Conservation (phyloP, 2,113 vertebrate species). For the Corythoichthys haematopterus region DNA sequence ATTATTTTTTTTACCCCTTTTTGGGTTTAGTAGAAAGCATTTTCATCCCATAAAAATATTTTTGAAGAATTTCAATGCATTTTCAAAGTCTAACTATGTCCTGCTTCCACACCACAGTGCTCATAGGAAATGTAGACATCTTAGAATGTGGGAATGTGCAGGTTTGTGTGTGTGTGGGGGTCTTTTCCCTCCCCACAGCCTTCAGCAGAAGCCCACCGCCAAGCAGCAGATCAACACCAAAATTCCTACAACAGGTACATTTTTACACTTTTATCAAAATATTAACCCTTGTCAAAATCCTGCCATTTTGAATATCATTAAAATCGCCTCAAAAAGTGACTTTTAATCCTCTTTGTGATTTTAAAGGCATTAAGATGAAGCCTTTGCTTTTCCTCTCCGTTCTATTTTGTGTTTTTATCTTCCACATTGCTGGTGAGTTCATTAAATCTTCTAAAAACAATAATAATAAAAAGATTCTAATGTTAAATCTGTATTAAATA, state of each 20-base stretch:
- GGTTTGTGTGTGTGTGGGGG: conserved; percentile 13
- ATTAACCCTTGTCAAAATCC: not conserved
- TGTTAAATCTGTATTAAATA: not conserved
- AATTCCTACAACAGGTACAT: not conserved
- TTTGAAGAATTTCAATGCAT: too few species aligned
- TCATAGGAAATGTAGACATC: not conserved
- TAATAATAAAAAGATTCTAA: not conserved
- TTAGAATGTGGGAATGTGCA: not conserved
- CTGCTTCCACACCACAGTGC: too few species aligned
- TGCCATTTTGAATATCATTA: not conserved
- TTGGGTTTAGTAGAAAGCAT: too few species aligned
- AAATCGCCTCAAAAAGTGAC: not conserved
- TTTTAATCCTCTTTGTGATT: conserved; percentile 3
- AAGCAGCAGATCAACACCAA: conserved; percentile 38
- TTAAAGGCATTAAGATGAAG: conserved; percentile 62
- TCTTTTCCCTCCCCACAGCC: conserved; percentile 1
- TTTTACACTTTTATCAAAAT: not conserved
- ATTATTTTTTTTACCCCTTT: too few species aligned
- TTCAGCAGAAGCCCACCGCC: conserved; percentile 29
- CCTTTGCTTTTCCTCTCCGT: conserved; percentile 41
- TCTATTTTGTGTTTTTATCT: conserved; percentile 50
- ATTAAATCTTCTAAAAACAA: not conserved
- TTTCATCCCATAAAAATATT: too few species aligned
- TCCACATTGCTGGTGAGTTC: conserved; percentile 59
- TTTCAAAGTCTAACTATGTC: too few species aligned